These are phyloP conservation scores for Spisula subtruncata DNA, from an alignment of 2,888 invertebrate genomes.

Conservation along the genomic window DNA sequence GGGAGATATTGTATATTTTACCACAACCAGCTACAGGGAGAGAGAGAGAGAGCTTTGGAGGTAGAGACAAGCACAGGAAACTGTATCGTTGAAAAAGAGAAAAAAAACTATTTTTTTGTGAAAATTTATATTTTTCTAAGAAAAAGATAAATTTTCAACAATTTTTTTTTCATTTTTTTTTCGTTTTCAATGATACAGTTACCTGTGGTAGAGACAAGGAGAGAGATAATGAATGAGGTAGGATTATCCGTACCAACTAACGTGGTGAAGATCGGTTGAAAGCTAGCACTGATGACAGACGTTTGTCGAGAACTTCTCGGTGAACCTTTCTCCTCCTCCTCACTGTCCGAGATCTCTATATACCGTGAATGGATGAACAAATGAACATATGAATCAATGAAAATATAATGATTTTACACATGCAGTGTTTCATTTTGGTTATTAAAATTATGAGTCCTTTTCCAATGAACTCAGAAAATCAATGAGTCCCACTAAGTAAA, in stretches of 20 bases:
- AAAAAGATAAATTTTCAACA: too few relatives aligned
- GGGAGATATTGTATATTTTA: background rate
- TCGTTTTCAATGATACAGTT: too few relatives aligned
- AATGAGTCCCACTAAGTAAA: too few relatives aligned
- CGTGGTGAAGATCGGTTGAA: constrained; percentile 70
- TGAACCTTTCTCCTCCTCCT: constrained; percentile 57
- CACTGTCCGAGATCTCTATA: constrained; percentile 70
- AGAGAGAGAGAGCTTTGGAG: background rate
- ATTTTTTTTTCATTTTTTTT: too few relatives aligned
- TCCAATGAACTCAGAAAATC: too few relatives aligned
- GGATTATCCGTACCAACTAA: constrained; percentile 67
- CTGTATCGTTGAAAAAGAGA: too few relatives aligned
- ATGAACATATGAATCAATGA: constrained; percentile 5
- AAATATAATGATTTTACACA: background rate
- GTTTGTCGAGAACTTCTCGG: constrained; percentile 56
- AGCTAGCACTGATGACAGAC: constrained; percentile 73
- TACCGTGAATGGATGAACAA: constrained; percentile 66
- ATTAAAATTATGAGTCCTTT: too few relatives aligned
- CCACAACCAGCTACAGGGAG: constrained; percentile 25
- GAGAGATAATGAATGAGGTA: constrained; percentile 35
- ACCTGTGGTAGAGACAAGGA: too few relatives aligned
- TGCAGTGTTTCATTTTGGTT: too few relatives aligned
- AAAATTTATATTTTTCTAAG: too few relatives aligned
- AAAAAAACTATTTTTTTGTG: too few relatives aligned
- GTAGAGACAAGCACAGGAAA: too few relatives aligned